Base-by-base conservation (phyloP, 2,888 invertebrate genomes). In the Phyllotreta cruciferae region DNA sequence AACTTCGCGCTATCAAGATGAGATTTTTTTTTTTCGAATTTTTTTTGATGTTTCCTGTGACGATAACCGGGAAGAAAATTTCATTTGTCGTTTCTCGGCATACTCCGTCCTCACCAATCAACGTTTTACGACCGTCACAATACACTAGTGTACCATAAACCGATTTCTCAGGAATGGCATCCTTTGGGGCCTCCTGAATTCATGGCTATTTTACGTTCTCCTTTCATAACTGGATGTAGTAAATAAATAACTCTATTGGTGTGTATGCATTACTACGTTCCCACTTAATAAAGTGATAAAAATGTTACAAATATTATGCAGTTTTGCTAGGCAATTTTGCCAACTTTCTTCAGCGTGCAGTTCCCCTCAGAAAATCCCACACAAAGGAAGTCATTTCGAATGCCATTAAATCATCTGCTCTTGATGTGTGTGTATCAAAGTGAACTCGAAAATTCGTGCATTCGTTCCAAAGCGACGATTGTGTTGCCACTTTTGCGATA, bases 121-220 rank as follows among this genome's bases (percentile, higher is more conserved):
- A 75, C 78, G 75, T 78, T 79, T 79, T 78, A 79, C 78, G 79
- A 77, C 74, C 74, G 69, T 66, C 76, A 77, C 77, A 73, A 74
- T 77, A 75, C 79, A 73, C 78, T 63, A 68, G 78, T 76, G 78
- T 73, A 72, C 75, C 73, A 74, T 79, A 79, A 79, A 79, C 74
- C 79, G 76, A 78, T 79, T 78, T 71, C 72, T 67, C 64, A 70
- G 70, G 69, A 65, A 67, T 70, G 65, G 71, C 69, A 73, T 74
- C 70, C 73, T 72, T 71, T 69, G 62, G 64, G 63, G 68, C 66
- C 69, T 62, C 66, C 66, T 71, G 70, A 68, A 56, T 58, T 58
- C 61, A 54, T 58, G 42, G 52, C 45, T 37, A 61, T 54, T 60
- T 62, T 60, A 61, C 52, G 42, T 63, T 55, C 54, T 55, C 42